phyloP scores from a whole-genome alignment of 2,113 vertebrate species.

The Xiphias gladius region DNA sequence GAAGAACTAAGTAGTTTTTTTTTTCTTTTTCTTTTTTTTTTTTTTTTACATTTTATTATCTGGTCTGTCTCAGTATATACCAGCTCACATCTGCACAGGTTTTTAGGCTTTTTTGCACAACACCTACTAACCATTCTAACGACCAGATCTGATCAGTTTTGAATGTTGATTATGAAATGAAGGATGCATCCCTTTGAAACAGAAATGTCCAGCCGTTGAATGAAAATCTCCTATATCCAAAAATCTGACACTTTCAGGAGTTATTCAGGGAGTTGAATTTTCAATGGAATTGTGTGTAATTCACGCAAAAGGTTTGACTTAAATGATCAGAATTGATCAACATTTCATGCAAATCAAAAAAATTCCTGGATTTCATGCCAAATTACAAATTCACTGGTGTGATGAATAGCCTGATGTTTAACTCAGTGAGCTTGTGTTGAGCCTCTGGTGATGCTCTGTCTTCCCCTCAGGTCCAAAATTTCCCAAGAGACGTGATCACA shows the following conservation, averaged over 20 bases:
- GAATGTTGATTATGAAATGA: slow-evolving; percentile 10
- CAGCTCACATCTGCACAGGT: slow-evolving; percentile 6
- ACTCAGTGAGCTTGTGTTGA: slow-evolving; percentile 20
- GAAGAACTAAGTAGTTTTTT: background rate
- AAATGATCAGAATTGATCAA: background rate
- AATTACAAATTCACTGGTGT: slow-evolving; percentile 17
- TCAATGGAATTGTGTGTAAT: background rate
- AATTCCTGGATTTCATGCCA: slow-evolving; percentile 19
- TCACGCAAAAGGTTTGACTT: background rate
- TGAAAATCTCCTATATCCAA: background rate
- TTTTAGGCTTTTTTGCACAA: slow-evolving; percentile 9
- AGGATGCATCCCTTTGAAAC: background rate
- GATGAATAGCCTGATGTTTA: slow-evolving; percentile 11
- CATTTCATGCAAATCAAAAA: background rate
- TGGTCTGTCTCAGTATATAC: slow-evolving; percentile 21
- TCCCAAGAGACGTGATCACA: slow-evolving; percentile 26
- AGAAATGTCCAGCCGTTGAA: background rate
- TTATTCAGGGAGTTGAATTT: background rate
- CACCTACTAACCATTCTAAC: slow-evolving; percentile 13
- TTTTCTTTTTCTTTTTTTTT: background rate
- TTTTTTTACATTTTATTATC: slow-evolving; percentile 1
- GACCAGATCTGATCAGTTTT: background rate
- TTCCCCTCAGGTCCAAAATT: slow-evolving; percentile 26
- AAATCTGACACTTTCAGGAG: background rate
- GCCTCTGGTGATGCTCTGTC: slow-evolving; percentile 5